Evolutionary conservation across 2,797 vertebrate species (phyloP).

Genomic region (Dromococcyx pavoninus): DNA sequence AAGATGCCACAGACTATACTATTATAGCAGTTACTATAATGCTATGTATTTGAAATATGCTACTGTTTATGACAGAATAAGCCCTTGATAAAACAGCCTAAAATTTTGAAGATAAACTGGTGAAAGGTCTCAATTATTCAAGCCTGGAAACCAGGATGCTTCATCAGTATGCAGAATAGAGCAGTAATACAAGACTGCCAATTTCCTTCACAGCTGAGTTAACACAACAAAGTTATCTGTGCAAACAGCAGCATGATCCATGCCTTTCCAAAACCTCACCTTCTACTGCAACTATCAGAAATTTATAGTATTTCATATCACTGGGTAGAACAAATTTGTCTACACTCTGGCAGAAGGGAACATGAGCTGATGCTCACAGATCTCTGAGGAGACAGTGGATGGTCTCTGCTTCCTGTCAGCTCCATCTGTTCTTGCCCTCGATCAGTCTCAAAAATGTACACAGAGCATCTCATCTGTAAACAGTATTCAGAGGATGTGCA

Average conservation of each 20-base stretch:
- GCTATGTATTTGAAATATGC: neutral
- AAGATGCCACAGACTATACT: neutral
- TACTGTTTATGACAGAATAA: neutral
- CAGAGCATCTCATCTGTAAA: neutral
- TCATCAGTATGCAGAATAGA: neutral
- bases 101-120: neutral
- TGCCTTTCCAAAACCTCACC: neutral
- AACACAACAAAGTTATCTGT: neutral
- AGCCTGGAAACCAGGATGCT: neutral
- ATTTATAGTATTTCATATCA: neutral
- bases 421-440: neutral
- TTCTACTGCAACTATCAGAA: neutral
- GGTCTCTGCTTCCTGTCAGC: neutral
- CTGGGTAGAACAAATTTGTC: neutral
- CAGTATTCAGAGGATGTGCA: neutral
- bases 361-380: neutral
- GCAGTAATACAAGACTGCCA: neutral
- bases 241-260: neutral
- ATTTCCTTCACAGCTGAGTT: neutral
- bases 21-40: neutral
- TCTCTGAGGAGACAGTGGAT: neutral
- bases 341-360: neutral
- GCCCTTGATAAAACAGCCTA: neutral
- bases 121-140: neutral
- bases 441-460: neutral